Percentiles rank a stretch among this genome's conserved stretches.
Evolutionary conservation across 1,140 invertebrate species (phyloP).

Genomic region (Alviniconcha marisindica): DNA sequence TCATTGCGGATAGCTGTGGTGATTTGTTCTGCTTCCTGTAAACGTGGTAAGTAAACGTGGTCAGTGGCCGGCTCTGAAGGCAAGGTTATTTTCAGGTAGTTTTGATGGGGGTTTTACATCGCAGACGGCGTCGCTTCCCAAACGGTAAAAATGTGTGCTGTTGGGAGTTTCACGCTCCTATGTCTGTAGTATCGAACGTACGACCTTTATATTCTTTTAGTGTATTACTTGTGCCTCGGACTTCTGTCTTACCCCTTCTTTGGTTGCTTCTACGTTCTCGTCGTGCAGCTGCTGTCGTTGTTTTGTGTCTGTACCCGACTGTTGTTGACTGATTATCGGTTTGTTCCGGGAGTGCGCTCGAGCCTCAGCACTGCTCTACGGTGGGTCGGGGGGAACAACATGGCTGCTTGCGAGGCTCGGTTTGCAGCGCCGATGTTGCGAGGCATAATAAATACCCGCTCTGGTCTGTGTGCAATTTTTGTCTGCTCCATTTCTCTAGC

Average conservation of each 20-base stretch:
- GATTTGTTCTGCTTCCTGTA: background rate
- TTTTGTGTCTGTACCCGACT: background rate
- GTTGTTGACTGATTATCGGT: background rate
- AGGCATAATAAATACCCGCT: background rate
- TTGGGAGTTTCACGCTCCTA: background rate
- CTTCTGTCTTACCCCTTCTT: background rate
- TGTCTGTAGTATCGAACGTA: background rate
- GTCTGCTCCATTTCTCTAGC: background rate
- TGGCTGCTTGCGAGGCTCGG: slow-evolving; percentile 1
- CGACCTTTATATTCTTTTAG: background rate
- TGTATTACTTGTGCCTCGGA: background rate
- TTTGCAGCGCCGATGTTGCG: slow-evolving; percentile 3
- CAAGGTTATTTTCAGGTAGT: background rate
- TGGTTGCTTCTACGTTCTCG: background rate
- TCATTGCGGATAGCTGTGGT: slow-evolving; percentile 14
- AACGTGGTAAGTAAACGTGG: background rate
- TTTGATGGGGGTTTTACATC: background rate
- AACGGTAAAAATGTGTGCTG: background rate
- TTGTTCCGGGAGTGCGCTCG: background rate
- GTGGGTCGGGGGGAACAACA: slow-evolving; percentile 1
- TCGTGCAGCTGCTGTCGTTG: background rate
- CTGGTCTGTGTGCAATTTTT: slow-evolving; percentile 1
- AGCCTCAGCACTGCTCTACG: background rate
- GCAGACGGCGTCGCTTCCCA: background rate
- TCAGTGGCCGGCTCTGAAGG: background rate